Evolutionary conservation across 2,888 invertebrate genomes (phyloP).

Genomic region (Thymelicus acteon): DNA sequence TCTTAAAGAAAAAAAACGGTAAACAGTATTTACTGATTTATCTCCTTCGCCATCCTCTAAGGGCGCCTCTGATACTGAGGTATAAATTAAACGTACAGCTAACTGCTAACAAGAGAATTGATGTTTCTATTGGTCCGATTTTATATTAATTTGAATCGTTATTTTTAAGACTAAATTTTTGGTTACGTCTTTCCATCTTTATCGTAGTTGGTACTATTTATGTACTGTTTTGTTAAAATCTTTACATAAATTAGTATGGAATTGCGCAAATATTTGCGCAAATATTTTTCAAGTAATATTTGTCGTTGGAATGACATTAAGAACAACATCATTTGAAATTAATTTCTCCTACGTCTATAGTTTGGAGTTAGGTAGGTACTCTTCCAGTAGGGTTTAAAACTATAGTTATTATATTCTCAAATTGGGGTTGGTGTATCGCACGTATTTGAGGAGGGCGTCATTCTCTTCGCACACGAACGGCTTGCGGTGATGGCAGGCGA

Average conservation of each 20-base stretch:
- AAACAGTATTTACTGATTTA: too few species aligned
- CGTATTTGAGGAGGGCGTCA: constrained; percentile 93
- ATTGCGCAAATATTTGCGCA: too few species aligned
- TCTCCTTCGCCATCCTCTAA: background rate
- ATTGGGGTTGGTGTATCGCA: constrained; percentile 92
- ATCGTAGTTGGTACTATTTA: background rate
- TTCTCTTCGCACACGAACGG: constrained; percentile 96
- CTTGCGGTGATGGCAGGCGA: constrained; percentile 95
- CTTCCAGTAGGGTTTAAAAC: too few species aligned
- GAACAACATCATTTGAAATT: too few species aligned
- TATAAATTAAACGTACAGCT: constrained; percentile 48
- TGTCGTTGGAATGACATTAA: too few species aligned
- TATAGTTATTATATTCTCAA: constrained; percentile 85
- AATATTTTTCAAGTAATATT: too few species aligned
- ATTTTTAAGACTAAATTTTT: constrained; percentile 21
- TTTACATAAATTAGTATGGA: too few species aligned
- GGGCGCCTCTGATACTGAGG: constrained; percentile 48
- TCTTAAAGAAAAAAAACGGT: too few species aligned
- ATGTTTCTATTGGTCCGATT: background rate
- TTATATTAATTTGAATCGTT: background rate
- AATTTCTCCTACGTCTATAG: too few species aligned
- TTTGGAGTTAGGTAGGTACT: too few species aligned
- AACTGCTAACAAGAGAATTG: constrained; percentile 18
- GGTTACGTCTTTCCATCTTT: background rate
- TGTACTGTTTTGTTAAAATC: too few species aligned